Conservation (phyloP, 2,888 invertebrate genomes). For the Mythimna pallens region DNA sequence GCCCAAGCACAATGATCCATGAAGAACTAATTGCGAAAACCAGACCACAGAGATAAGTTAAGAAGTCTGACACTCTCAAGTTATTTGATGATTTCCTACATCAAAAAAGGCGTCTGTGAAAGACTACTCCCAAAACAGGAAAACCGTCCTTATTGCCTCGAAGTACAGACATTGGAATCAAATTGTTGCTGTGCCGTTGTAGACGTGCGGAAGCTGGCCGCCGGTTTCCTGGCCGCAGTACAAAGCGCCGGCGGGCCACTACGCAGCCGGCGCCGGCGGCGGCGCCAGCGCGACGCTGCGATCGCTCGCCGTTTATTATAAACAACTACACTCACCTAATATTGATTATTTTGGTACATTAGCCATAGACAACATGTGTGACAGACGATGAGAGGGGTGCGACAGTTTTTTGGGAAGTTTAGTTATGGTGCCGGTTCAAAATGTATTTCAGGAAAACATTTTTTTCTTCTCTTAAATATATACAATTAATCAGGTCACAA, state of each 20-base stretch:
- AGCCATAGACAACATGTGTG: slow-evolving; percentile 48
- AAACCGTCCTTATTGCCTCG: background rate
- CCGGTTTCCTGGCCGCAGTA: slow-evolving; percentile 44
- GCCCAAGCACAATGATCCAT: no score
- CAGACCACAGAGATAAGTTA: no score
- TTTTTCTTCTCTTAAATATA: background rate
- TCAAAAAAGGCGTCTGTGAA: no score
- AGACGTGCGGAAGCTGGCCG: slow-evolving; percentile 1
- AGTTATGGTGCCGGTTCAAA: background rate
- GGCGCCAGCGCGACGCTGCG: slow-evolving; percentile 67
- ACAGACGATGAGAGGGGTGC: slow-evolving; percentile 33
- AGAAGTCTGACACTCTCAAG: no score
- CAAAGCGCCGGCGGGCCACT: slow-evolving; percentile 63
- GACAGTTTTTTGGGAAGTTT: slow-evolving; percentile 2
- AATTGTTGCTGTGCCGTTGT: no score
- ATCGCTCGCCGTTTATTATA: slow-evolving; percentile 71
- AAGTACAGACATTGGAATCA: no score
- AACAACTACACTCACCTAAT: slow-evolving; percentile 72
- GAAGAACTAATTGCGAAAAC: no score
- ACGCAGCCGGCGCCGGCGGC: slow-evolving; percentile 67
- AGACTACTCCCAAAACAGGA: background rate
- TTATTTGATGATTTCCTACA: no score
- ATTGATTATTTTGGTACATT: slow-evolving; percentile 72
- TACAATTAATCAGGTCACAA: background rate
- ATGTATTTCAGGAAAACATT: background rate